A percentile compares a stretch with the other conserved stretches of the same genome.
Evolutionary conservation across 1,140 invertebrate species (phyloP).

Genomic region (Pomacea maculata): DNA sequence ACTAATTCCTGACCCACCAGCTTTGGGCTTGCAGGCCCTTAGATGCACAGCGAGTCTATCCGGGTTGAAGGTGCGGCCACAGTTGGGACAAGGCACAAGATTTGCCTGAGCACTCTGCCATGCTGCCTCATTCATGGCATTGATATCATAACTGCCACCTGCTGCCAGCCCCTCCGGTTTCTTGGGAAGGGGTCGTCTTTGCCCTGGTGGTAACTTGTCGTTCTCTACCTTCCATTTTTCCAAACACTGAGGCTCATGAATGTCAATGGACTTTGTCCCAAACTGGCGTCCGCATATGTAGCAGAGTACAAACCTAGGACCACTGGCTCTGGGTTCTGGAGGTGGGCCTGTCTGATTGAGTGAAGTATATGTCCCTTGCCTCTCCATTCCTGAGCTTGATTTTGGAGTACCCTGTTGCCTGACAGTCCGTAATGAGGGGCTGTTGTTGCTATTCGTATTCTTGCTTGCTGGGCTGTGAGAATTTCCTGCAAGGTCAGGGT

Average conservation of each 20-base stretch:
- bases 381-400: constrained; percentile 6
- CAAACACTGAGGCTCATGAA: constrained; percentile 82
- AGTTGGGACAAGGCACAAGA: constrained; percentile 74
- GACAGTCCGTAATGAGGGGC: constrained; percentile 4
- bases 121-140: constrained; percentile 62
- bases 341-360: constrained; percentile 37
- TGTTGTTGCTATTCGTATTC: constrained; percentile 5
- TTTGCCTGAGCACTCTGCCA: constrained; percentile 67
- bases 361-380: constrained; percentile 42
- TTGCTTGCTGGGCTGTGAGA: constrained; percentile 4
- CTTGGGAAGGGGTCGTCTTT: constrained; percentile 71
- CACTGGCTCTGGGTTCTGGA: constrained; percentile 30
- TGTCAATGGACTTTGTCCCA: constrained; percentile 75
- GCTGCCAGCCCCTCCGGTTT: constrained; percentile 69
- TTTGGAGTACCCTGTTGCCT: constrained; percentile 20
- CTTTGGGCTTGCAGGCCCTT: constrained; percentile 68
- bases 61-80: constrained; percentile 77
- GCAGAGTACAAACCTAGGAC: constrained; percentile 71
- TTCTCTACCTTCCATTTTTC: constrained; percentile 79
- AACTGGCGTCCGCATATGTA: constrained; percentile 78
- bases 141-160: constrained; percentile 52
- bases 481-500: constrained; percentile 4
- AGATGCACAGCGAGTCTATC: constrained; percentile 76
- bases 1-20: constrained; percentile 23
- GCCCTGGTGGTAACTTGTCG: constrained; percentile 71